Percentiles rank a stretch among this genome's conserved stretches.
Conservation (phyloP, 2,888 invertebrate genomes). For the Apotomis turbidana region DNA sequence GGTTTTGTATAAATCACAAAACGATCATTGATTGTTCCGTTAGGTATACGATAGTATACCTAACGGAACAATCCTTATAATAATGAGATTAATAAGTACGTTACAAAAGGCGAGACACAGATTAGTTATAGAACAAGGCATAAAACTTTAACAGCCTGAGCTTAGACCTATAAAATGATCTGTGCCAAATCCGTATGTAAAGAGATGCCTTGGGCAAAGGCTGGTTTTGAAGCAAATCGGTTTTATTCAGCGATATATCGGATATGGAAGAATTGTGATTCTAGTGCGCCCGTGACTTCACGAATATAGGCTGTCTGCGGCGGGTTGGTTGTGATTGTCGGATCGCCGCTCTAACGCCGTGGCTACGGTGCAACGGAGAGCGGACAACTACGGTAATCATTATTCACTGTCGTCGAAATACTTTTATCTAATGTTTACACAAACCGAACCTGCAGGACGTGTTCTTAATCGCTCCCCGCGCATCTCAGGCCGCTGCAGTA, state of each 20-base stretch:
- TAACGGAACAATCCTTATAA: not conserved
- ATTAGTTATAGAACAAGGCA: not conserved
- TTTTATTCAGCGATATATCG: constrained; percentile 59
- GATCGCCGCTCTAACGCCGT: constrained; percentile 58
- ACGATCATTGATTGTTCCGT: not conserved
- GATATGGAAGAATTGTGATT: constrained; percentile 60
- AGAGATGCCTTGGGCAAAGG: constrained; percentile 34
- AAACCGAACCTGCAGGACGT: constrained; percentile 61
- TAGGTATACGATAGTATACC: not conserved
- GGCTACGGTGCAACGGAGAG: constrained; percentile 10
- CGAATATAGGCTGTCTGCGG: constrained; percentile 54
- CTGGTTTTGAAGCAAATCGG: constrained; percentile 43
- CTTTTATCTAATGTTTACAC: constrained; percentile 65
- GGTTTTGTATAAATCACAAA: not conserved
- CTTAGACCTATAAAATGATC: constrained; percentile 5
- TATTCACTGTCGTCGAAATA: no score
- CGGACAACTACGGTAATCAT: not conserved
- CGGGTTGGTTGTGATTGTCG: constrained; percentile 67
- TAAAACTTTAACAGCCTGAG: constrained; percentile 12
- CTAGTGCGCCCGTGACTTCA: constrained; percentile 58
- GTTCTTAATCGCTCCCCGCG: constrained; percentile 13
- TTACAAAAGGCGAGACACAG: not conserved
- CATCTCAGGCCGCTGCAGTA: constrained; percentile 7
- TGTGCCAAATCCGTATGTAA: constrained; percentile 30
- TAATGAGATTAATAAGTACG: not conserved